Conservation (phyloP, 2,113 vertebrate genomes). For the Percina caprodes region DNA sequence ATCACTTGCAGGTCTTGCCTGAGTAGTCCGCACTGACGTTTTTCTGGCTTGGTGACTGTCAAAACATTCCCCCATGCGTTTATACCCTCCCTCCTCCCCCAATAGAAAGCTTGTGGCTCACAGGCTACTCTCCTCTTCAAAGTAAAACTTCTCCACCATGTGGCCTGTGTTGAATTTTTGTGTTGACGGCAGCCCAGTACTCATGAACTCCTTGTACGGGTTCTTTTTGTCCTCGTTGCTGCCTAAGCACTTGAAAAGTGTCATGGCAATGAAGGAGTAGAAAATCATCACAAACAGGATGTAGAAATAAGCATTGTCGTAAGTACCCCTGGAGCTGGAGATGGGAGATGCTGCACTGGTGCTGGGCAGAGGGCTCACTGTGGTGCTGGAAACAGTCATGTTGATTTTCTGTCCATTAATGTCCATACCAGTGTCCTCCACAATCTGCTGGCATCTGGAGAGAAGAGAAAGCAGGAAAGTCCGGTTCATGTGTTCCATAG, state of each 20-base stretch:
- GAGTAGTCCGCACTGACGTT: constrained; percentile 69
- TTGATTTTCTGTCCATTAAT: constrained; percentile 33
- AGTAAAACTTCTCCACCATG: constrained; percentile 85
- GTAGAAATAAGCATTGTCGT: constrained; percentile 93
- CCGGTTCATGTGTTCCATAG: constrained; percentile 78
- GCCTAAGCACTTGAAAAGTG: constrained; percentile 89
- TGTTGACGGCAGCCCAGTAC: constrained; percentile 62
- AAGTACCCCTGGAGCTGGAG: constrained; percentile 78
- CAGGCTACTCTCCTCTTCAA: constrained; percentile 91
- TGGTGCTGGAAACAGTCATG: constrained; percentile 25
- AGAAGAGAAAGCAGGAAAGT: constrained; percentile 84
- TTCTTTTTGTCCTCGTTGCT: constrained; percentile 87
- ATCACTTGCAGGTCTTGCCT: constrained; percentile 79
- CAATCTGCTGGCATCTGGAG: constrained; percentile 82
- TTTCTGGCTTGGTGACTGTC: constrained; percentile 79
- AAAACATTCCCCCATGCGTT: constrained; percentile 72
- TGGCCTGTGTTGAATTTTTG: constrained; percentile 84
- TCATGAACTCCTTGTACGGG: constrained; percentile 88
- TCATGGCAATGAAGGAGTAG: constrained; percentile 90
- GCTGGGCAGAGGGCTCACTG: constrained; percentile 26
- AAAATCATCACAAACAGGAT: constrained; percentile 93
- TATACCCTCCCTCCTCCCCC: constrained; percentile 46
- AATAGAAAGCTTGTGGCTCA: constrained; percentile 69
- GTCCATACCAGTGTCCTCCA: constrained; percentile 83
- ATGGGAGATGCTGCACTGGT: not conserved